phyloP scores from a whole-genome alignment of 2,113 vertebrate genomes.

The Prionailurus viverrinus region DNA sequence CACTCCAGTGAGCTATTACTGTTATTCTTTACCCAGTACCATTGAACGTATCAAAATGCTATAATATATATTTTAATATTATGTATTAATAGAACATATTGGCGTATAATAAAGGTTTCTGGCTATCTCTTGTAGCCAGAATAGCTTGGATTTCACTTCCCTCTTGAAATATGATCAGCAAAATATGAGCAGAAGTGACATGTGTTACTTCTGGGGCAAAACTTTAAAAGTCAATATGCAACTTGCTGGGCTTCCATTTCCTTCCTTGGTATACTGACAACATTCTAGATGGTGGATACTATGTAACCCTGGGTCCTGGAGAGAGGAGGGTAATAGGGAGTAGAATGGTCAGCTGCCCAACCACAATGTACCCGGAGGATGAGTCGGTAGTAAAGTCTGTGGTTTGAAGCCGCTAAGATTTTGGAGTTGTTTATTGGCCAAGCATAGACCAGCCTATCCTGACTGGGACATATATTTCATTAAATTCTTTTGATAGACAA shows the following conservation, averaged over 20 bases:
- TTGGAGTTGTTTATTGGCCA: background rate
- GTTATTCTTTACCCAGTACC: background rate
- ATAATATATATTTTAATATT: background rate
- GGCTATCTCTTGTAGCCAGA: background rate
- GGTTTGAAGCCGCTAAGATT: background rate
- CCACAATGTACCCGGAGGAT: background rate
- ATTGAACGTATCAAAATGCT: background rate
- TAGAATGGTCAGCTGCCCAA: background rate
- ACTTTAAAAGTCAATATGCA: background rate
- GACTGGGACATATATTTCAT: background rate
- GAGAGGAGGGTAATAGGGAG: background rate
- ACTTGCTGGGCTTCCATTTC: background rate
- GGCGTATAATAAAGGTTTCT: background rate
- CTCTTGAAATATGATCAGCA: background rate
- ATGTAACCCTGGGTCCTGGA: background rate
- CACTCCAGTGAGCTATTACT: background rate
- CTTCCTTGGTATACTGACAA: background rate
- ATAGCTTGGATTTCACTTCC: background rate
- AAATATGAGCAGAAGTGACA: background rate
- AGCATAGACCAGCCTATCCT: background rate
- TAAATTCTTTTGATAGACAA: conserved; percentile 24
- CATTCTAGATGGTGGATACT: background rate
- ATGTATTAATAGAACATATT: background rate
- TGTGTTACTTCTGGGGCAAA: background rate
- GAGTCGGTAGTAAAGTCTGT: background rate